Conservation (phyloP, 2,113 vertebrate species). For the Cricetomys ansorgei region DNA sequence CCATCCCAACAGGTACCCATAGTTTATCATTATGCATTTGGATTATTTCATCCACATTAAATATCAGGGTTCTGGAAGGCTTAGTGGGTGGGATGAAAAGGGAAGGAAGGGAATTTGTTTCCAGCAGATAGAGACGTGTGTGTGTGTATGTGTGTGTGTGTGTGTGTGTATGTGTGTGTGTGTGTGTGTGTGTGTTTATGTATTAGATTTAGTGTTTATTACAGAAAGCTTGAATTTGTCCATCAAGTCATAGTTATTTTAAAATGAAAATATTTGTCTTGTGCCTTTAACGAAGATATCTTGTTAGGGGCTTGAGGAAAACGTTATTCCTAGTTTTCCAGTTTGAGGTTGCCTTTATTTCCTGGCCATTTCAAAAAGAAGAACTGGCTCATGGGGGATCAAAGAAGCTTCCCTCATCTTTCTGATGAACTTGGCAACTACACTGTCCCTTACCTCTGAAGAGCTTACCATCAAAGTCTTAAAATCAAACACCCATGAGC, state of each 20-base stretch:
- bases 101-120: constrained; percentile 49
- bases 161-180: background rate
- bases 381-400: background rate
- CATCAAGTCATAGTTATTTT: constrained; percentile 47
- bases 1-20: background rate
- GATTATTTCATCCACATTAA: constrained; percentile 55
- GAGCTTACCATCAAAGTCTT: constrained; percentile 34
- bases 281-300: constrained; percentile 41
- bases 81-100: background rate
- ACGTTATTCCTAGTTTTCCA: background rate
- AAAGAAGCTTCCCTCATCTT: constrained; percentile 19
- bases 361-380: constrained; percentile 47
- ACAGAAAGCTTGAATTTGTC: constrained; percentile 33
- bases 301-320: background rate
- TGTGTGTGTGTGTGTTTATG: background rate
- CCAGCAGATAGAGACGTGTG: background rate
- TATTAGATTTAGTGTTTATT: constrained; percentile 48
- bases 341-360: constrained; percentile 21
- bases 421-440: background rate
- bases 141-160: background rate
- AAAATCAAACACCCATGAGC: background rate
- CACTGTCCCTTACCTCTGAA: background rate
- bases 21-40: constrained; percentile 62
- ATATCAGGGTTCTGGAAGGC: constrained; percentile 11
- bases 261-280: constrained; percentile 54